Evolutionary conservation across 2,888 invertebrate species (phyloP).

Genomic region (Hemistola chrysoprasaria): DNA sequence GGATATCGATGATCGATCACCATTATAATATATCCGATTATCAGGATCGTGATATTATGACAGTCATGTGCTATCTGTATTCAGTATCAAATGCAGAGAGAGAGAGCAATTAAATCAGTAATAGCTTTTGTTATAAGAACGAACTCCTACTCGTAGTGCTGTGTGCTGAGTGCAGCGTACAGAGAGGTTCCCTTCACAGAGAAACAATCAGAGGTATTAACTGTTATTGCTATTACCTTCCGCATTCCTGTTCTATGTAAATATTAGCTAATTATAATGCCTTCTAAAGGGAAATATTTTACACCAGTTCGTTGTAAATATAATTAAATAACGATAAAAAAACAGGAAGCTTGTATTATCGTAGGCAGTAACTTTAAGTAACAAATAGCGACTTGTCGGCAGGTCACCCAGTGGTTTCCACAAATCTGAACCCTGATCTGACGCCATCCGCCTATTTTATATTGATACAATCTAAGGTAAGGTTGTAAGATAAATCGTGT

Average conservation of each 20-base stretch:
- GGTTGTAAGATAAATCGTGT: constrained; percentile 27
- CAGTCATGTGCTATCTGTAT: constrained; percentile 27
- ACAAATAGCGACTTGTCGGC: constrained; percentile 13
- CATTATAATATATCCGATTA: no score
- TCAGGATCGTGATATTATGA: constrained; percentile 2
- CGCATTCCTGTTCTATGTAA: background rate
- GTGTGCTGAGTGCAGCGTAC: background rate
- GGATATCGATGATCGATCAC: no score
- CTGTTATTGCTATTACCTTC: constrained; percentile 6
- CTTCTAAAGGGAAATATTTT: no score
- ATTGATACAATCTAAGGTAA: constrained; percentile 27
- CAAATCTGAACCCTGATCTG: constrained; percentile 5
- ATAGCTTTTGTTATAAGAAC: constrained; percentile 4
- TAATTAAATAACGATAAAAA: constrained; percentile 16
- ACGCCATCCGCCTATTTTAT: constrained; percentile 4
- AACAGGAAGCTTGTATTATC: constrained; percentile 1
- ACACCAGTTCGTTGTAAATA: constrained; percentile 1
- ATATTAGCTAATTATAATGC: constrained; percentile 4
- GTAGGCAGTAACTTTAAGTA: background rate
- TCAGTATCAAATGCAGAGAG: constrained; percentile 5
- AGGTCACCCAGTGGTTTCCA: constrained; percentile 14
- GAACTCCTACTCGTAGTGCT: no score
- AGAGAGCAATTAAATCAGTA: constrained; percentile 23
- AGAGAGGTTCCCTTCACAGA: constrained; percentile 2
- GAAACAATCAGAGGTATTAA: constrained; percentile 3